These are phyloP conservation scores for Bagarius yarrelli DNA, from an alignment of 2,113 vertebrate species.

Conservation along the genomic window DNA sequence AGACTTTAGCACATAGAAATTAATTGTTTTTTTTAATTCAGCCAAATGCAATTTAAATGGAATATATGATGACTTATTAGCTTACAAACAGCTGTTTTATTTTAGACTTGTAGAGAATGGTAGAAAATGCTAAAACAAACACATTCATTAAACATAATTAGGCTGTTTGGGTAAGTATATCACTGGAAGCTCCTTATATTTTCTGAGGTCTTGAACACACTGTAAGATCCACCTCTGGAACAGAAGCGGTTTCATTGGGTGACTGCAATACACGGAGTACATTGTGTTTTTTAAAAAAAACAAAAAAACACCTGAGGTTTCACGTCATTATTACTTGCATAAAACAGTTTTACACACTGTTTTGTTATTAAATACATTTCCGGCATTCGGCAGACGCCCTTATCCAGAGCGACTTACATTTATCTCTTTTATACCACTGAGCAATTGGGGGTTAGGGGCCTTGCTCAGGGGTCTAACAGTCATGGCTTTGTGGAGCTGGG, in stretches of 20 bases:
- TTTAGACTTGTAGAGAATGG: neutral
- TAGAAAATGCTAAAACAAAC: neutral
- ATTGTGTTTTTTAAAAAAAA: neutral
- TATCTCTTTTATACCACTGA: no score
- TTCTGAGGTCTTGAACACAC: neutral
- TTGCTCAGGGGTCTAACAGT: no score
- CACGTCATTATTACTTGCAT: neutral
- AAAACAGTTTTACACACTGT: neutral
- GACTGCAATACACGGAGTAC: neutral
- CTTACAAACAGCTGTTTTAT: constrained; percentile 11
- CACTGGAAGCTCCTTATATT: constrained; percentile 2
- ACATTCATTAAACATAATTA: constrained; percentile 15
- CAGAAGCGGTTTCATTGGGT: neutral
- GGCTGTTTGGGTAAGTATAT: neutral
- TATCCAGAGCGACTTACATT: no score
- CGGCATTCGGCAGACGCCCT: no score
- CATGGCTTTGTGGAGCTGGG: no score
- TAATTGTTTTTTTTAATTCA: neutral
- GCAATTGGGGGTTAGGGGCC: no score
- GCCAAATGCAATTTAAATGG: neutral
- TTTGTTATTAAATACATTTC: no score
- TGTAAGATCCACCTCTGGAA: neutral
- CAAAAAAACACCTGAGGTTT: neutral
- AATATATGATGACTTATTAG: neutral
- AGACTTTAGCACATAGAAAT: no score